These are phyloP conservation scores for Leptura quadrifasciata DNA, from an alignment of 2,888 invertebrate species.

Conservation along the genomic window DNA sequence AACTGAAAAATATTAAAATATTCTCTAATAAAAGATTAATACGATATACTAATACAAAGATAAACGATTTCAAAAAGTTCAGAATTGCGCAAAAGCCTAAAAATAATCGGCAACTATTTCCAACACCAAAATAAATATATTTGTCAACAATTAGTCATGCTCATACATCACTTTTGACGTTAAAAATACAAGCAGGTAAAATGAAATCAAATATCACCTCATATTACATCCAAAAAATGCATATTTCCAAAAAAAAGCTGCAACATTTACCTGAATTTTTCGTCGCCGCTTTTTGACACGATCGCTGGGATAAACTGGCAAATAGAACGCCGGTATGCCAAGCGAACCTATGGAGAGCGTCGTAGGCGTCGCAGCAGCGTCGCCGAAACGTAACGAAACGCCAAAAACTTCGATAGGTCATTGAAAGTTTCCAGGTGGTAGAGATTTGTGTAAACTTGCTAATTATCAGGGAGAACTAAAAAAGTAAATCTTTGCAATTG, in stretches of 20 bases:
- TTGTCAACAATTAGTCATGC: conserved; percentile 42
- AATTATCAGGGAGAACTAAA: conserved; percentile 5
- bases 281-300: conserved; percentile 67
- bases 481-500: conserved; percentile 16
- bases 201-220: conserved; percentile 29
- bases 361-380: conserved; percentile 45
- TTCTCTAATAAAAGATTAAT: too few species aligned
- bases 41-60: not conserved
- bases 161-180: conserved; percentile 12
- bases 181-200: conserved; percentile 29
- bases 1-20: too few species aligned
- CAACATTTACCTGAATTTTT: conserved; percentile 60
- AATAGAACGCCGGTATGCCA: conserved; percentile 53
- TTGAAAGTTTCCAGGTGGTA: conserved; percentile 39
- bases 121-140: conserved; percentile 36
- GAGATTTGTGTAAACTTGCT: conserved; percentile 19
- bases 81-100: conserved; percentile 33
- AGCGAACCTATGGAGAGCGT: conserved; percentile 49
- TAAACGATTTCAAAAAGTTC: not conserved
- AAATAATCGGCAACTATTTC: conserved; percentile 33
- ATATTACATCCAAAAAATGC: conserved; percentile 22
- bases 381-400: conserved; percentile 34
- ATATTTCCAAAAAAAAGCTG: conserved; percentile 40
- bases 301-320: conserved; percentile 66
- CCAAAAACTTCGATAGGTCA: conserved; percentile 45